Base-by-base conservation (phyloP, 2,888 invertebrate genomes). In the Agonopterix subpropinquella region DNA sequence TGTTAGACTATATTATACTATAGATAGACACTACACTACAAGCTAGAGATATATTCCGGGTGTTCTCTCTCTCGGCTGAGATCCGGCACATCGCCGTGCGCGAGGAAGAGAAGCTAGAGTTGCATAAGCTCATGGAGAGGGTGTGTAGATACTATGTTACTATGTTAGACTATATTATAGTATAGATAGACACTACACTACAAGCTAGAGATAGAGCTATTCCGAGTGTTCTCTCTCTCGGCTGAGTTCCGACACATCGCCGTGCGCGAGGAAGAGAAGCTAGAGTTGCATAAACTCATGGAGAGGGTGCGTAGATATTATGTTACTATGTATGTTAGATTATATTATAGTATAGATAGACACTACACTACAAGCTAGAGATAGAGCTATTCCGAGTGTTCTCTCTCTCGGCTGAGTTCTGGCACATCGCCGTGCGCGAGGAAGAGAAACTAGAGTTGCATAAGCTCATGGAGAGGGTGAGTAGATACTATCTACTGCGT, bases 321-420 rank as follows among this genome's bases (percentile, higher is more conserved):
- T 28, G 5, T 28, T 28, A 28, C 5, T 4, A 28, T 28, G 28
- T 7, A 28, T 37, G 36, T 48, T 41, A 11, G 39, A 13, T 28
- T 18, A 48, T 11, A 28, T 15, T 43, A 47, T 11, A 28, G n/a
- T 43, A 45, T 43, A 35, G 37, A 47, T 28, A 10, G n/a, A 39
- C 39, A 39, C 39, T n/a, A n/a, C n/a, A n/a, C n/a, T 99, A 99
- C 86, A 98, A 98, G 74, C 90, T 99, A 44, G 99, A 99, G 87
- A 99, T 99, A 45, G 99, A 99, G 78, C 87, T 99, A 53, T 98
- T 99, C 83, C 82, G 96, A 1, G 98, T 99, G n/a, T 99, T 99
- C 81, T 98, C 99, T 0, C 89, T 99, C n/a, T 98, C 98, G 0
- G 93, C 96, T 0, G 99, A 99, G 84, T 99, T 99, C 88, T 93